Evolutionary conservation across 2,113 vertebrate genomes (phyloP), one percentile per base, ranked within the genome.

Genomic region (Ptilonorhynchus violaceus): DNA sequence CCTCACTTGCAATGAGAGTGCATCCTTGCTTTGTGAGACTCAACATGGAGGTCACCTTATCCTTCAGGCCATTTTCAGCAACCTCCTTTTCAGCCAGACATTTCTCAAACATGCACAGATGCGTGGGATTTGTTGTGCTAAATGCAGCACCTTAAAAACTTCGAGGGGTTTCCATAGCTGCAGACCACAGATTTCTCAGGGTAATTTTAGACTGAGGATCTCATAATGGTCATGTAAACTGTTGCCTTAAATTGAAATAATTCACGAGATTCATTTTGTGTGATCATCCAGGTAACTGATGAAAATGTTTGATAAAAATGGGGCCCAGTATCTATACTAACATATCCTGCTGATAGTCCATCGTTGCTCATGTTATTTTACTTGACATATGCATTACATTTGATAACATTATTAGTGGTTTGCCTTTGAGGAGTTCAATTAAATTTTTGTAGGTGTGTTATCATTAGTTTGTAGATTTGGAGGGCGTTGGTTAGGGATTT

Each of bases 401-500:
- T 66, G n/a, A 70, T 66, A 81, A 74, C 21, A n/a, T 70, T 74
- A 37, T 66, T 73, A 85, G 55, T 17, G 5, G 16, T 44, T 84
- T 73, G 4, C 10, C 11, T 89, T 63, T 33, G 21, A 79, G 17
- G 24, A 59, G 39, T 84, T 91, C 0, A 69, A 17, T 69, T 33
- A 39, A 6, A 8, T 52, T 94, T 91, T 64, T 91, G 44, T 53
- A 89, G 44, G 9, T 5, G 28, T 42, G 13, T 47, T 18, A 44
- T 80, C 76, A 66, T 46, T 59, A 49, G 13, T 42, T 76, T 58
- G 11, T 64, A 16, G 35, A 42, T 81, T 85, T 25, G 16, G 10
- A 25, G 7, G 3, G 7, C 0, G 3, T 13, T 11, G 14, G 7
- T 27, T 42, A 33, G 11, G 10, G 11, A 25, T 3, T 5, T 28